Conservation (phyloP, 2,888 invertebrate genomes). For the Dynastes maya region DNA sequence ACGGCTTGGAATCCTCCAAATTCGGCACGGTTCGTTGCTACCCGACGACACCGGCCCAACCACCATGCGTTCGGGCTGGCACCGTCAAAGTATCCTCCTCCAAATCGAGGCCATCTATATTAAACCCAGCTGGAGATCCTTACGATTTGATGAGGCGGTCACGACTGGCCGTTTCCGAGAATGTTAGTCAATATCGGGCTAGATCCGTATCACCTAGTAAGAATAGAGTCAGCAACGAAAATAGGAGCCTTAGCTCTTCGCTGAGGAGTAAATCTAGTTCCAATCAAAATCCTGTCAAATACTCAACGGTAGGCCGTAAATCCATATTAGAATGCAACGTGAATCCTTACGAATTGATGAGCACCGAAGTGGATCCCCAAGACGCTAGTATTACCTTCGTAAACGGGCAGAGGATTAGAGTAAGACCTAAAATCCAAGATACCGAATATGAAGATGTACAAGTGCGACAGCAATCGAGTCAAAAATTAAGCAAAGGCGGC, state of each 20-base stretch:
- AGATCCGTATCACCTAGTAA: conserved; percentile 70
- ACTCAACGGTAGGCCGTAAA: conserved; percentile 70
- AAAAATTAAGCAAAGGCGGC: conserved; percentile 44
- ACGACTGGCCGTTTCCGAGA: conserved; percentile 70
- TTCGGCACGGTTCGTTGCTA: conserved; percentile 78
- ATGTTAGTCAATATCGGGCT: conserved; percentile 66
- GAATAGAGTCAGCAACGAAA: conserved; percentile 58
- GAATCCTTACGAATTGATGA: conserved; percentile 87
- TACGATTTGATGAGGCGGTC: conserved; percentile 89
- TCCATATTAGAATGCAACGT: conserved; percentile 89
- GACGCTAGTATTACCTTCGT: conserved; percentile 65
- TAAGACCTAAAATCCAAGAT: conserved; percentile 66
- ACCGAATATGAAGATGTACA: conserved; percentile 64
- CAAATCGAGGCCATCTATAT: conserved; percentile 77
- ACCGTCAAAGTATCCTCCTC: conserved; percentile 76
- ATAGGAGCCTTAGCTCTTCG: conserved; percentile 58
- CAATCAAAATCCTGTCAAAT: conserved; percentile 62
- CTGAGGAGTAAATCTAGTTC: conserved; percentile 55
- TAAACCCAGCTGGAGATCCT: conserved; percentile 80
- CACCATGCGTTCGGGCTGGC: conserved; percentile 73
- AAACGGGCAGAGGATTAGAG: conserved; percentile 69
- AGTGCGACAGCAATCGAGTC: conserved; percentile 55
- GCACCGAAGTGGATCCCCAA: conserved; percentile 66
- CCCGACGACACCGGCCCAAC: conserved; percentile 60
- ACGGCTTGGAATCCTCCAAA: conserved; percentile 70